Evolutionary conservation across 2,888 invertebrate genomes (phyloP), one percentile per base, ranked within the genome.

Genomic region (Gandaritis pyraliata): DNA sequence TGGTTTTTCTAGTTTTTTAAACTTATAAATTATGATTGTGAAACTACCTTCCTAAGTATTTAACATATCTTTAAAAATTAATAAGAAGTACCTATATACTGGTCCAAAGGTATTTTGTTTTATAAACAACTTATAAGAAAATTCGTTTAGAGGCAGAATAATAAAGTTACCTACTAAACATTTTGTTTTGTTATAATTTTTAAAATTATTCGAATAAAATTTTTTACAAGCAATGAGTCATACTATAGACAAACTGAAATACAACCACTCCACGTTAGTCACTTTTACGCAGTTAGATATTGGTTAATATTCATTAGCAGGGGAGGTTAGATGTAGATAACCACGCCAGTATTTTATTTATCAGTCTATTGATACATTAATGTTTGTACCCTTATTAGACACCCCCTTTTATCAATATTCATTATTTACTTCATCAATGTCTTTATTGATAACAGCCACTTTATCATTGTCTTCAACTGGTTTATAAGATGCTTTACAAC

Each of bases 241-340:
- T 78, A 39, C 18, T 29, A 79, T 72, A 76, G 72, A 78, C 72
- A 78, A 75, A 74, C 77, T 79, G 78, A 80, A 77, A 58, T 80
- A 81, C 77, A 79, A 75, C 77, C 73, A 70, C 70, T 69, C 59
- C 47, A 64, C 53, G 59, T 72, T 72, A 77, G 77, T 82, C 79
- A 80, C 74, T 80, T 81, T 77, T 59, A 64, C 56, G 77, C 78
- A 69, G 80, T 83, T 86, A 81, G 75, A 74, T 85, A 87, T 87
- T 88, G 83, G 86, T 91, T 90, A 91, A 90, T 91, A 91, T 91
- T 91, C 90, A 90, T 89, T 89, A 90, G 83, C 66, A 74, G 81
- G 81, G 86, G 86, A 81, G 83, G 83, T 77, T 78, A 85, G 88
- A 88, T 88, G 81, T 68, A 71, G 77, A 76, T 80, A 89, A 88